Percentiles rank a stretch among this genome's conserved stretches.
phyloP scores from a whole-genome alignment of 2,888 invertebrate genomes.

The Nomada hirtipes region DNA sequence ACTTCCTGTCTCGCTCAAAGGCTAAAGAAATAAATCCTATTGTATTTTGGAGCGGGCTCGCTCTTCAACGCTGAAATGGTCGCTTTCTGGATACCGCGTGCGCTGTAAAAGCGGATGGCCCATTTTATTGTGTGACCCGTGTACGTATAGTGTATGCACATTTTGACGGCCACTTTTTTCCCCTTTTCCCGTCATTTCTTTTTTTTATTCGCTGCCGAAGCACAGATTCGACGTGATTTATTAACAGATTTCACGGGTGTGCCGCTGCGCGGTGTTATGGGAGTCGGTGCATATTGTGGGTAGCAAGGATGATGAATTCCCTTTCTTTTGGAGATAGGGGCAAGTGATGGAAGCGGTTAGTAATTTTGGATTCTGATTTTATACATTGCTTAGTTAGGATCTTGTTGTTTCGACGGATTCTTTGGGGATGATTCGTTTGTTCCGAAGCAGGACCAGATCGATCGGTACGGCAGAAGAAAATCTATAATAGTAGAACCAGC shows the following conservation, averaged over 20 bases:
- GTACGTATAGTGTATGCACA: conserved; percentile 33
- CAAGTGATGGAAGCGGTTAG: no score
- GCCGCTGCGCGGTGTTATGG: not conserved
- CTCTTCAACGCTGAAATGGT: conserved; percentile 12
- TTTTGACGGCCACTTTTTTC: conserved; percentile 11
- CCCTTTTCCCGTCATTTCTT: not conserved
- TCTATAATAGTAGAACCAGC: no score
- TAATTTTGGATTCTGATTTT: no score
- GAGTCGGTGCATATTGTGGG: not conserved
- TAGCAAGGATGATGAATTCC: not conserved
- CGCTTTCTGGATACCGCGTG: conserved; percentile 34
- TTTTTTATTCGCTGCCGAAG: conserved; percentile 6
- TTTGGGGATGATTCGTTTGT: no score
- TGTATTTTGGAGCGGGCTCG: conserved; percentile 50
- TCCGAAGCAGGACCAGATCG: no score
- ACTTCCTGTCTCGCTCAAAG: no score
- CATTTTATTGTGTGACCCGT: conserved; percentile 51
- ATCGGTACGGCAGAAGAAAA: no score
- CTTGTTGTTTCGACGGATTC: no score
- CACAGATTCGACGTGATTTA: conserved; percentile 49
- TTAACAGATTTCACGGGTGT: conserved; percentile 35
- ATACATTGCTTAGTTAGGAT: no score
- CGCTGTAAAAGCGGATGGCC: conserved; percentile 42
- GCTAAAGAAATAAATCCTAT: conserved; percentile 53
- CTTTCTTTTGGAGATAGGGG: no score